Conservation (phyloP, 2,113 vertebrate genomes). For the Passer montanus region DNA sequence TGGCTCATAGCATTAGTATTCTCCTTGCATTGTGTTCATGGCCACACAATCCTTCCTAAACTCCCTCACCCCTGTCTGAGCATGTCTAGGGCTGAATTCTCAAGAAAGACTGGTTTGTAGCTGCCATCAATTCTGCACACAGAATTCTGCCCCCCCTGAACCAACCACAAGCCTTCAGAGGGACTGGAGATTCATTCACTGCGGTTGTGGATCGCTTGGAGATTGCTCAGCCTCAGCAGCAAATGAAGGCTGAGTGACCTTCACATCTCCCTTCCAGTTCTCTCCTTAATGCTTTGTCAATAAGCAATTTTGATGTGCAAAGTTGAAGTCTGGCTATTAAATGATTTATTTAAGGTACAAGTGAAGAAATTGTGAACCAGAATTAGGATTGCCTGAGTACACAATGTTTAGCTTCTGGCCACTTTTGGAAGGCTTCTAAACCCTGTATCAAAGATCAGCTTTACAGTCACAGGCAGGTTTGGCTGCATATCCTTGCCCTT, state of each 20-base stretch:
- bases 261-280: not conserved
- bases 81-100: not conserved
- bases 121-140: not conserved
- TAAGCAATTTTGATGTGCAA: not conserved
- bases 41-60: not conserved
- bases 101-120: not conserved
- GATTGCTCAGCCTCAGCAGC: not conserved
- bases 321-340: not conserved
- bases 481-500: not conserved
- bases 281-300: not conserved
- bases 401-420: not conserved
- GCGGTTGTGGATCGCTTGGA: not conserved
- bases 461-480: not conserved
- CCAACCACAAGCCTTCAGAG: not conserved
- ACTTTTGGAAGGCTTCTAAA: not conserved
- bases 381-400: not conserved
- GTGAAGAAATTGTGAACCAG: not conserved
- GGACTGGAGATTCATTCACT: not conserved
- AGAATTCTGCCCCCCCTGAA: not conserved
- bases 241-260: not conserved
- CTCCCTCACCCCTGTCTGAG: not conserved
- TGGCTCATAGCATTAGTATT: not conserved
- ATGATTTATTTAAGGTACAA: not conserved
- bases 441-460: not conserved
- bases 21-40: not conserved